Base-by-base conservation (phyloP, 2,888 invertebrate species). In the Scaptomyza cyrtandrae region DNA sequence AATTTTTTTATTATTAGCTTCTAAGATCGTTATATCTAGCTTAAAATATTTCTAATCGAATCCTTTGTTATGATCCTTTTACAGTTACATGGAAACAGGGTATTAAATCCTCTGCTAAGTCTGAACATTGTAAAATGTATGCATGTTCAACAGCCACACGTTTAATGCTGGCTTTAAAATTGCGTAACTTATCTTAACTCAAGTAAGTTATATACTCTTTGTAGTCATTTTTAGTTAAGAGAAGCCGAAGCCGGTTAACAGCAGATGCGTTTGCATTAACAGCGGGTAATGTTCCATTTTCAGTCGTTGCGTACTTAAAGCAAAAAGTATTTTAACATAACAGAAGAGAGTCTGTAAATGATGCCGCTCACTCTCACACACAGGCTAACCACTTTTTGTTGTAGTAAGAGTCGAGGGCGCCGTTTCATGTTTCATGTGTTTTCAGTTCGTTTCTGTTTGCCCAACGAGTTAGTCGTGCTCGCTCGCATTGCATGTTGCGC, bases 361-460 rank as follows among this genome's bases (percentile, higher is more conserved):
- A 29, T 31, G 31, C 7, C 16, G 37, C 49, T 43, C 50, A 11
- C 45, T 54, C 39, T 37, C 54, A n/a, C 39, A 57, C 44, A 55
- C 37, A 9, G 24, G 14, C 9, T 54, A 62, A 43, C 73, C 74
- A 67, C 58, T 54, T 71, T 65, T 56, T 49, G 57, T 67, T 71
- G 56, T 67, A 67, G 55, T 57, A 41, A 58, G 49, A 48, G 45
- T 57, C 29, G 53, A 41, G 14, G 46, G 37, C 57, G 39, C 37
- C 44, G 52, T 56, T 63, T 39, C 31, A 44, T 56, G 72, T 78
- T 73, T 58, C 62, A 33, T 37, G 19, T 33, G 6, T 14, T 46
- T 64, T 75, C 71, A 77, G 79, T 77, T 78, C 66, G 81, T 75
- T 78, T 80, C 66, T 60, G 63, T 71, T 54, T 72, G 75, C 46